phyloP scores from a whole-genome alignment of 2,113 vertebrate species.

The Strix aluco region DNA sequence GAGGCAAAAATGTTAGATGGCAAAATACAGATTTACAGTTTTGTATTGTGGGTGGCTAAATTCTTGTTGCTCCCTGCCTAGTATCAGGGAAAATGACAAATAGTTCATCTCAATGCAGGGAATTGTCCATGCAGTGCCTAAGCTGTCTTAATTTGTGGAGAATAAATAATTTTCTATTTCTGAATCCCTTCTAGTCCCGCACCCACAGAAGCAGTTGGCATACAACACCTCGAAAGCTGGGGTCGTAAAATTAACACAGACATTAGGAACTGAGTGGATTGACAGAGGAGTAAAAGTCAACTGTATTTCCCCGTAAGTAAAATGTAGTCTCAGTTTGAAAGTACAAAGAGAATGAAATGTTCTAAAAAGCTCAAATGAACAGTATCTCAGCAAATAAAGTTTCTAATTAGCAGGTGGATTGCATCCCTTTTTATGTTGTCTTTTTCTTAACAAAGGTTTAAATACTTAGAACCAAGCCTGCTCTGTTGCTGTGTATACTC shows the following conservation, averaged over 20 bases:
- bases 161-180: constrained; percentile 34
- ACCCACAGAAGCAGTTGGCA: constrained; percentile 83
- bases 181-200: constrained; percentile 69
- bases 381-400: constrained; percentile 43
- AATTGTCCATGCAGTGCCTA: neutral
- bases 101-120: neutral
- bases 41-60: neutral
- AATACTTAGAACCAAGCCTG: constrained; percentile 66
- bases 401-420: constrained; percentile 74
- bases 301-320: constrained; percentile 85
- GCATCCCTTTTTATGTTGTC: constrained; percentile 64
- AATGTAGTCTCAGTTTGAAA: neutral
- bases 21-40: neutral
- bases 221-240: constrained; percentile 82
- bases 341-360: constrained; percentile 43
- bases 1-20: neutral
- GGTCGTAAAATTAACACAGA: constrained; percentile 83
- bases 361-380: constrained; percentile 59
- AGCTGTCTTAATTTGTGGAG: neutral
- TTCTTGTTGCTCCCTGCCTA: neutral
- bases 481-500: constrained; percentile 63
- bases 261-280: constrained; percentile 79
- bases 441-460: constrained; percentile 70
- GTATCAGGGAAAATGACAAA: neutral
- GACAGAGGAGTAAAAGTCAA: constrained; percentile 80